Conservation (phyloP, 2,113 vertebrate species). For the Chascanopsetta lugubris region DNA sequence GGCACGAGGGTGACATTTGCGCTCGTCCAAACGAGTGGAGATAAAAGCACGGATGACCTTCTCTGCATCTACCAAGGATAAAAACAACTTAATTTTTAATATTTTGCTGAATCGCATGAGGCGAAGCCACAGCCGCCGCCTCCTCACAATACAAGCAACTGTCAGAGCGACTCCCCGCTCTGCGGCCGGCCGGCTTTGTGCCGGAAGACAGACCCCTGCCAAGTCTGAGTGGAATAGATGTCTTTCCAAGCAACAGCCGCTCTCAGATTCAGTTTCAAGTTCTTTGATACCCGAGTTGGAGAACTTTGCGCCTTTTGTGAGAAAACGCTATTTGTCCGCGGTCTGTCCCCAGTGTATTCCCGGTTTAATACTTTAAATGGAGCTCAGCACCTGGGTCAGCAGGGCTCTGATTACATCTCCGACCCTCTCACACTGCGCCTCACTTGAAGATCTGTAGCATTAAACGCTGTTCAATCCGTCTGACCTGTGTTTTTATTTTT, state of each 20-base stretch:
- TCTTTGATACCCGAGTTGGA: conserved; percentile 49
- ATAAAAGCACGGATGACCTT: conserved; percentile 50
- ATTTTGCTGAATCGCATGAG: conserved; percentile 36
- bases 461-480: conserved; percentile 40
- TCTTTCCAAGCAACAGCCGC: conserved; percentile 36
- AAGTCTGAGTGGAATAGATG: conserved; percentile 24
- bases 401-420: conserved; percentile 71
- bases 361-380: conserved; percentile 64
- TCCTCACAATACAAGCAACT: conserved; percentile 25
- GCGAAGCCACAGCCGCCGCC: background rate
- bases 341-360: conserved; percentile 49
- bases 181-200: conserved; percentile 24
- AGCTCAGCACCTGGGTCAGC: conserved; percentile 64
- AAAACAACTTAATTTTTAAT: conserved; percentile 66
- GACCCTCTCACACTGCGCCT: conserved; percentile 60
- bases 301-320: conserved; percentile 45
- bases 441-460: conserved; percentile 48
- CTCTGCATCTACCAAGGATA: conserved; percentile 41
- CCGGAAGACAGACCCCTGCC: conserved; percentile 1
- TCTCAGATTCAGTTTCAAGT: conserved; percentile 47
- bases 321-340: conserved; percentile 50
- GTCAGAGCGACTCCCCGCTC: conserved; percentile 37
- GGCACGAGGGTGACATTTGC: conserved; percentile 21
- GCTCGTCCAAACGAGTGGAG: conserved; percentile 33
- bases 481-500: conserved; percentile 1